Conservation (phyloP, 37 sponge, comb jelly and placozoan genomes). For the Diacarnus erythraeanus region DNA sequence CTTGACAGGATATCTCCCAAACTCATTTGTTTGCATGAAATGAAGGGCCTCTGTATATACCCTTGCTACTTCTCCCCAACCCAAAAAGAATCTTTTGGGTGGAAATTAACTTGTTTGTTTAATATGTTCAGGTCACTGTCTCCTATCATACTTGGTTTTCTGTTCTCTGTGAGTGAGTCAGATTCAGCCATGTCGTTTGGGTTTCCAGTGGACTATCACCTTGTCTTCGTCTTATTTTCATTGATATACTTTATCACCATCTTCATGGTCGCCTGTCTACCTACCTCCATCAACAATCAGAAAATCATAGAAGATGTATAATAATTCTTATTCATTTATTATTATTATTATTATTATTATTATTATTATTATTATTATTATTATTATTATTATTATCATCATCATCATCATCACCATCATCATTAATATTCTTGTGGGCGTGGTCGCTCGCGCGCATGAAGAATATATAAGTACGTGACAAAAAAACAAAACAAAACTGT, state of each 20-base stretch:
- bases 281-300: constrained; percentile 58
- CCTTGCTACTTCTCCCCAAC: too few relatives aligned
- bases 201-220: constrained; percentile 78
- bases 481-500: neutral
- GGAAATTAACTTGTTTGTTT: neutral
- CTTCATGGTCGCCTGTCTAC: constrained; percentile 56
- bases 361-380: too few relatives aligned
- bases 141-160: constrained; percentile 51
- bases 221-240: constrained; percentile 67
- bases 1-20: too few relatives aligned
- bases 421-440: too few relatives aligned
- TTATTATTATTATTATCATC: neutral
- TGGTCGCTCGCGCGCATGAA: too few relatives aligned
- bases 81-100: neutral
- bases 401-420: neutral
- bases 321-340: too few relatives aligned
- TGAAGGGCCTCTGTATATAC: too few relatives aligned
- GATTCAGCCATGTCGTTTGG: constrained; percentile 33
- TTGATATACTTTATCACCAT: constrained; percentile 32
- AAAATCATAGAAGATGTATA: constrained; percentile 21
- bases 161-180: constrained; percentile 66
- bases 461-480: too few relatives aligned
- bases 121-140: constrained; percentile 30
- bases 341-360: too few relatives aligned
- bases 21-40: too few relatives aligned